A percentile compares a stretch with the other conserved stretches of the same genome.
These are phyloP conservation scores for Bimastos eiseni DNA, from an alignment of 2,888 invertebrate genomes.

Conservation along the genomic window DNA sequence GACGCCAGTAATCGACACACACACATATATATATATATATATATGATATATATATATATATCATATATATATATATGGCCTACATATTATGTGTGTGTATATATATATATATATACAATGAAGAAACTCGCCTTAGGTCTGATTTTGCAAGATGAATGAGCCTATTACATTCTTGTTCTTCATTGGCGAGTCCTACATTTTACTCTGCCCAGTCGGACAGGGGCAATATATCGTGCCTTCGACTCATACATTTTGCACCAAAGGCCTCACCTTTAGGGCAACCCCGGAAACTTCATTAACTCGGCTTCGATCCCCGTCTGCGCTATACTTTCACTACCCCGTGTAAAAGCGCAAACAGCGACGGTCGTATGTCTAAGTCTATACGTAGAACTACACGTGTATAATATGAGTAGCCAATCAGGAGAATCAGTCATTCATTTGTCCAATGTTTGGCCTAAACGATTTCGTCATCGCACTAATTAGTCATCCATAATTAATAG, in stretches of 20 bases:
- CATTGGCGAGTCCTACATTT: neutral
- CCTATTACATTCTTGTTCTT: neutral
- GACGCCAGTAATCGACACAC: neutral
- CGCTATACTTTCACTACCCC: neutral
- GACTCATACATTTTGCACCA: neutral
- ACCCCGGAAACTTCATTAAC: neutral
- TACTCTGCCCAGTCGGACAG: neutral
- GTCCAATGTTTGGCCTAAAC: neutral
- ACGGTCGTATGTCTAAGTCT: neutral
- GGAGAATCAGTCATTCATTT: neutral
- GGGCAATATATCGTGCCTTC: conserved; percentile 3
- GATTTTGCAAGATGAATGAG: neutral
- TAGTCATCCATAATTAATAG: neutral
- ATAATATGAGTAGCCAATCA: neutral
- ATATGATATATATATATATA: too few relatives aligned
- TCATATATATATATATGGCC: too few relatives aligned
- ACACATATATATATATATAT: too few relatives aligned
- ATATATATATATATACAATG: neutral
- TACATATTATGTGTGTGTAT: too few relatives aligned
- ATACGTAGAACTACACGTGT: neutral
- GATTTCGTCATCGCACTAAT: neutral
- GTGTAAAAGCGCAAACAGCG: neutral
- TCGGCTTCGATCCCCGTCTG: neutral
- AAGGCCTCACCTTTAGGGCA: neutral
- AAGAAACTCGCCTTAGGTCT: neutral